Base-by-base conservation (phyloP, 1,140 invertebrate species). In the Dendroctonus valens region DNA sequence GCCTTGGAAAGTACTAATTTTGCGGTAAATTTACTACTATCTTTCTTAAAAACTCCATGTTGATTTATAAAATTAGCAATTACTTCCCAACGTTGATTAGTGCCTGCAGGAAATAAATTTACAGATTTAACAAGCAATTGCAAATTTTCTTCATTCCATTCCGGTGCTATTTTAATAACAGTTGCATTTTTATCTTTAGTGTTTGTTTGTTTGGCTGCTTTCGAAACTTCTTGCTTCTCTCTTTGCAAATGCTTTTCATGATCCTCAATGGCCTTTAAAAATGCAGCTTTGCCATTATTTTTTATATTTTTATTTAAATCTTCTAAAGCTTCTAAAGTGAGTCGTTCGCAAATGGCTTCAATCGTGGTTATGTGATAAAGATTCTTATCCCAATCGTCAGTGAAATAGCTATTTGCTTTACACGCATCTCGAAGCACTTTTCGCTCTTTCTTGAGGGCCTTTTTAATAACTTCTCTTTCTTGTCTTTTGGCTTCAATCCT, bases 41-140 rank as follows among this genome's bases (percentile, higher is more conserved):
- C 82, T 14, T 78, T 76, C 26, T 72, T 60, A 59, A 82, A 83
- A 40, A 77, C 80, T 11, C 85, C 83, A 76, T 99, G 97, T 76
- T 98, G 95, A 76, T 95, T 96, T 11, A 99, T 89, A 77, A 96
- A 99, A 76, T 94, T 94, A 0, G 96, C 92, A 3, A 98, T 92
- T 0, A 97, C 94, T 65, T 98, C 95, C 96, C 96, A 99, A 71
- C 94, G 84, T 75, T 97, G 91, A 78, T 89, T 92, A 0, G 96
- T 98, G 11, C 97, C 96, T 48, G 95, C 94, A 0, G 97, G 96
- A 78, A 98, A 98, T 3, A 98, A 76, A 82, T 97, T 98, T 0
- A 98, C 94, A 41, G 93, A 95, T 79, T 98, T 98, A 14, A 98
- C 96, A 0, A 99, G 82, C 12, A 96, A 78, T 71, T 95, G 91